A percentile compares a stretch with the other conserved stretches of the same genome.
phyloP scores from a whole-genome alignment of 2,888 invertebrate species.

The Eupsilia transversa region DNA sequence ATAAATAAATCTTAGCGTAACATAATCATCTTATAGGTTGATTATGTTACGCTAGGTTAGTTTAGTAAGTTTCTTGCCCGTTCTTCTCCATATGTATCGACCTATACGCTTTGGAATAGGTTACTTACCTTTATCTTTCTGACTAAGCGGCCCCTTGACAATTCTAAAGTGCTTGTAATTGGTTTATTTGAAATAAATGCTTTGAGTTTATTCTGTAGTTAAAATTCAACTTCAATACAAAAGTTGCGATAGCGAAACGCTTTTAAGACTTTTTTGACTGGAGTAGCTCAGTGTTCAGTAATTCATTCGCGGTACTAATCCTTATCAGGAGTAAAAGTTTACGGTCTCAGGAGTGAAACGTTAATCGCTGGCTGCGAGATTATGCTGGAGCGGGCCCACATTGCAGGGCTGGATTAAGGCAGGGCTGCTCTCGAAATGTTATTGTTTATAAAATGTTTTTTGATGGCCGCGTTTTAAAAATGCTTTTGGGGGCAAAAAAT shows the following conservation, averaged over 20 bases:
- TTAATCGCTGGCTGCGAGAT: slow-evolving; percentile 75
- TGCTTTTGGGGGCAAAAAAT: not conserved
- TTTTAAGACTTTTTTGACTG: slow-evolving; percentile 36
- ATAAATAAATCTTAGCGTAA: too few relatives aligned
- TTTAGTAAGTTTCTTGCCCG: too few relatives aligned
- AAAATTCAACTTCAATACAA: not conserved
- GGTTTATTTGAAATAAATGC: too few relatives aligned
- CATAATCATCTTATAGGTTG: too few relatives aligned
- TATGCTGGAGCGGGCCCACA: slow-evolving; percentile 57
- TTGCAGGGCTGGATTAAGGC: slow-evolving; percentile 56
- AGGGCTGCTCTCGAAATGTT: not conserved
- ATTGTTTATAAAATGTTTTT: slow-evolving; percentile 10
- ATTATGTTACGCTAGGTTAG: not conserved
- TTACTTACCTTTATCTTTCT: too few relatives aligned
- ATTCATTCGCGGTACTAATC: slow-evolving; percentile 76
- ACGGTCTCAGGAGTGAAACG: slow-evolving; percentile 76
- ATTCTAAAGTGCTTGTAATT: too few relatives aligned
- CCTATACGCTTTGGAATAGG: too few relatives aligned
- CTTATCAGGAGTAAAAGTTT: slow-evolving; percentile 78
- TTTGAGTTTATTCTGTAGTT: too few relatives aligned
- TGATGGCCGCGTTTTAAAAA: not conserved
- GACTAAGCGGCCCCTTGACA: too few relatives aligned
- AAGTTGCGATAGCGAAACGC: not conserved
- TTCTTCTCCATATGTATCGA: too few relatives aligned
- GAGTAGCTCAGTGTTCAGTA: slow-evolving; percentile 53